A percentile compares a stretch with the other conserved stretches of the same genome.
Conservation (phyloP, 2,113 vertebrate species). For the Anoura caudifer region DNA sequence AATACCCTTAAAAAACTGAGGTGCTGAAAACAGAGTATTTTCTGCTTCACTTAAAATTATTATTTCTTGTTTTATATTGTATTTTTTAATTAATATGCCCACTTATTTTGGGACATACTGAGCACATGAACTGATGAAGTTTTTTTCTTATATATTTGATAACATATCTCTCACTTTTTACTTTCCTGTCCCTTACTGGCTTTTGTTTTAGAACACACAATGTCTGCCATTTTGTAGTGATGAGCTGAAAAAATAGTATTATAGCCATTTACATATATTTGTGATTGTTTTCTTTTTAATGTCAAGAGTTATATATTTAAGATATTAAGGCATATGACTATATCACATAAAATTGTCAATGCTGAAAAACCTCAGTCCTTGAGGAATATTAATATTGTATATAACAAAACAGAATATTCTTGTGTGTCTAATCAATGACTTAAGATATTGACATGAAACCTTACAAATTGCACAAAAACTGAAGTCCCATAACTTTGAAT, state of each 20-base stretch:
- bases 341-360: conserved; percentile 21
- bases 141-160: not conserved
- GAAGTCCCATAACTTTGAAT: not conserved
- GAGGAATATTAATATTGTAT: not conserved
- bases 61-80: not conserved
- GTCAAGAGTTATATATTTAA: not conserved
- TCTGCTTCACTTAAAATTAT: not conserved
- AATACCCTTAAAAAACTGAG: not conserved
- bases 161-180: not conserved
- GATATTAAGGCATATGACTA: not conserved
- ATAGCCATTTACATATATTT: not conserved
- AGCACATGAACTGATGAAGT: not conserved
- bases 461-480: not conserved
- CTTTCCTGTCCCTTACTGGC: not conserved
- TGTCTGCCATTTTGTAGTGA: not conserved
- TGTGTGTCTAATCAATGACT: not conserved
- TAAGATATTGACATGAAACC: conserved; percentile 6
- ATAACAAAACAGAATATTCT: not conserved
- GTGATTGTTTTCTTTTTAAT: not conserved
- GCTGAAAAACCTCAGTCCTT: not conserved
- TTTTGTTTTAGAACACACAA: not conserved
- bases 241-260: not conserved
- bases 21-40: not conserved
- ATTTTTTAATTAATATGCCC: not conserved
- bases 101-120: not conserved